Evolutionary conservation across 1,140 invertebrate genomes (phyloP), one percentile per base, ranked within the genome.

Genomic region (Drosophila sechellia): DNA sequence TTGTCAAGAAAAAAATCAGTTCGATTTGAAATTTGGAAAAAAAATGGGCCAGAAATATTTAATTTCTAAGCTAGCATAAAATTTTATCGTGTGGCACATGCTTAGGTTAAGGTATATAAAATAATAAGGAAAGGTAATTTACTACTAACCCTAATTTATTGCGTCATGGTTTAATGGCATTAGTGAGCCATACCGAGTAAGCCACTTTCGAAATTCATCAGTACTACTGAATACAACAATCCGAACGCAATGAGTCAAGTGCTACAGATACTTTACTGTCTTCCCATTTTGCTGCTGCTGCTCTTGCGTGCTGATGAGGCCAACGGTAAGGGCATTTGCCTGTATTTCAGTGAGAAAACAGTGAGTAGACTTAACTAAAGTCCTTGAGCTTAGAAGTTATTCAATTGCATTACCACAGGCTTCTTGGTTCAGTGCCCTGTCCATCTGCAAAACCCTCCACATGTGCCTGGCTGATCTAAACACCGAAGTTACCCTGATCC

Each of bases 391-490:
- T 8, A 2, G 27, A 6, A 2, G 6, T 8, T 6, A 31, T 6
- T 35, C 35, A 37, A 37, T 35, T 17, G 11, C 10, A 8, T 10
- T 20, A 4, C 1, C 5, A 48, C 6, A 48, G 34, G 48, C 22
- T 10, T 4, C 4, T 49, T 81, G 61, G 60, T 60, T 60, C 15
- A 34, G 57, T 3, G 79, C 78, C 6, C 17, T 80, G 5, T 12
- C 20, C 13, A 2, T 10, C 0, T 81, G 72, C 39, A 50, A 68
- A 6, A 22, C 12, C 5, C 13, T 20, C 0, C n/a, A 43, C 12
- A 53, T 81, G 11, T 81, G 68, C 12, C 45, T 81, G 37, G 78
- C 72, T 0, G 43, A 68, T 39, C 1, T 81, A 0, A 10, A 42
- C 17, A 48, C 57, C 2, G 3, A 37, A n/a, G 0, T 1, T 1